Conservation (phyloP, 2,888 invertebrate genomes). For the Panzeria rudis region DNA sequence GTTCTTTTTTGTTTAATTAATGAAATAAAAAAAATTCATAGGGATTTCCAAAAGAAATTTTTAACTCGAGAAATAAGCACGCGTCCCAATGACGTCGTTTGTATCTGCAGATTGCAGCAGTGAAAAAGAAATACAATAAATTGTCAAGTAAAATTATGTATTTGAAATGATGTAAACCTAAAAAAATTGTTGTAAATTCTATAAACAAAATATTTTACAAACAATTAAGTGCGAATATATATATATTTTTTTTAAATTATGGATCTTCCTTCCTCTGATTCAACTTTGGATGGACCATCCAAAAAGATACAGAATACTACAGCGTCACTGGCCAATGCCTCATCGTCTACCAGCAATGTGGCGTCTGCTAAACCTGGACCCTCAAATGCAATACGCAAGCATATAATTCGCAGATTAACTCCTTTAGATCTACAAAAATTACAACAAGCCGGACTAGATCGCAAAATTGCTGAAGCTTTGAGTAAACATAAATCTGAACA, state of each 20-base stretch:
- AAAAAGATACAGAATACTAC: not conserved
- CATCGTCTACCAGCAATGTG: not conserved
- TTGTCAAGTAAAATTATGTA: conserved; percentile 6
- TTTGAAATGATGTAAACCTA: conserved; percentile 32
- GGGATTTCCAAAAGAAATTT: not conserved
- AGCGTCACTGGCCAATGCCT: not conserved
- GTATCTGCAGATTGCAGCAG: conserved; percentile 38
- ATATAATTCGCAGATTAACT: conserved; percentile 79
- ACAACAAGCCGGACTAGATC: conserved; percentile 79
- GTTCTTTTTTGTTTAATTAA: not conserved
- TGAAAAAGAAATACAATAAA: conserved; percentile 1
- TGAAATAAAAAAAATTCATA: not conserved
- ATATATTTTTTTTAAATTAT: conserved; percentile 9
- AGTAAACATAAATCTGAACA: conserved; percentile 75
- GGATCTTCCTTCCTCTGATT: conserved; percentile 11
- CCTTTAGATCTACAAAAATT: conserved; percentile 81
- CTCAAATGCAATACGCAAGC: conserved; percentile 63
- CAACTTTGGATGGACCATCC: not conserved
- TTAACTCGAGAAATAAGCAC: conserved; percentile 44
- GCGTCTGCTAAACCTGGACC: not conserved
- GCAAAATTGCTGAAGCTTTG: conserved; percentile 79
- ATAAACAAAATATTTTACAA: not conserved
- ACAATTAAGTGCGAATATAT: not conserved
- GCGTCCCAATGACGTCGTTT: conserved; percentile 66
- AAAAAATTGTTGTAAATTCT: conserved; percentile 20